A percentile compares a stretch with the other conserved stretches of the same genome.
phyloP scores from a whole-genome alignment of 2,888 invertebrate species.

The Ophion obscuratus region DNA sequence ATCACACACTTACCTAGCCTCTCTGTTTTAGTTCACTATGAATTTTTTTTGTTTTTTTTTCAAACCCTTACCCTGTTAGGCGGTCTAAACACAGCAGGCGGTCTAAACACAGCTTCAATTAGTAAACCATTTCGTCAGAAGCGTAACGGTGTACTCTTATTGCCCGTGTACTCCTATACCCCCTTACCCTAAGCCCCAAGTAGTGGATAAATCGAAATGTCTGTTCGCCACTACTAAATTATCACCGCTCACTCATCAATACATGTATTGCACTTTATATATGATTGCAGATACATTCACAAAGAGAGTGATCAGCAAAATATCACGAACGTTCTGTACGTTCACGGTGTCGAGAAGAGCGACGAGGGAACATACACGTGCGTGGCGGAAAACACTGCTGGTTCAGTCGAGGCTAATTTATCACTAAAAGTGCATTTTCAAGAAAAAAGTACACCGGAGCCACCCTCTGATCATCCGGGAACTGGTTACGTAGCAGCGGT shows the following conservation, averaged over 20 bases:
- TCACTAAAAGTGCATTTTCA: constrained; percentile 90
- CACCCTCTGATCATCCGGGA: constrained; percentile 76
- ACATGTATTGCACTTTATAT: constrained; percentile 7
- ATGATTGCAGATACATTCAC: constrained; percentile 77
- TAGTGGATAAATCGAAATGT: no score
- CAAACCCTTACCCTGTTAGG: no score
- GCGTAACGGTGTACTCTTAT: no score
- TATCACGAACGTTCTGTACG: constrained; percentile 75
- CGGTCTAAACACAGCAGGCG: no score
- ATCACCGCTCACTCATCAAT: background rate
- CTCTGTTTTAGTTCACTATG: no score
- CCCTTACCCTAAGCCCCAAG: no score
- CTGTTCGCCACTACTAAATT: no score
- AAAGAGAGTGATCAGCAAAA: constrained; percentile 77
- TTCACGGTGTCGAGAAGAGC: constrained; percentile 75
- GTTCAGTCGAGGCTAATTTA: constrained; percentile 91
- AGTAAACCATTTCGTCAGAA: no score
- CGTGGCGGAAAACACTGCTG: constrained; percentile 94
- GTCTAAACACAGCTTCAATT: no score
- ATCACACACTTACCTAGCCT: no score
- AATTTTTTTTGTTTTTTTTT: no score
- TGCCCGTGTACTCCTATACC: no score
- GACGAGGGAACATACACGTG: constrained; percentile 95
- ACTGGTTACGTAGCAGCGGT: constrained; percentile 79
- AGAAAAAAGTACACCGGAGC: constrained; percentile 77